Evolutionary conservation across 2,113 vertebrate species (phyloP).

Genomic region (Epinephelus lanceolatus): DNA sequence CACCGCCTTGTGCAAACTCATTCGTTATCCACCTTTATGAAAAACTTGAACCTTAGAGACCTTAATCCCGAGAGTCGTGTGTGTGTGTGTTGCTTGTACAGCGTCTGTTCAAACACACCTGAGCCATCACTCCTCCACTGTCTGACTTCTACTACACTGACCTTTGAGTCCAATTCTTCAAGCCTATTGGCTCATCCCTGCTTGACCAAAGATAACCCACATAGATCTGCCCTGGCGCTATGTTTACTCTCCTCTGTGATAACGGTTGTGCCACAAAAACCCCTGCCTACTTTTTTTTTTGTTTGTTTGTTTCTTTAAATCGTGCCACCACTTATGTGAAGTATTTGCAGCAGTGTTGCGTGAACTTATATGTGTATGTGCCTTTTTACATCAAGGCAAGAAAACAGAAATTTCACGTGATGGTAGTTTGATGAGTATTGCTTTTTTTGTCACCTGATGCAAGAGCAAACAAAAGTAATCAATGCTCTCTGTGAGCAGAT

Average conservation of each 20-base stretch:
- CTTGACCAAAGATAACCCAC: conserved; percentile 85
- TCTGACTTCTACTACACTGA: conserved; percentile 56
- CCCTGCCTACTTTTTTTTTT: conserved; percentile 36
- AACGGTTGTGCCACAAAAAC: conserved; percentile 64
- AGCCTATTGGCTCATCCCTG: conserved; percentile 63
- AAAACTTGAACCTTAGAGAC: conserved; percentile 69
- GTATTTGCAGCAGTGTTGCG: conserved; percentile 64
- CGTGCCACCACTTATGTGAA: conserved; percentile 67
- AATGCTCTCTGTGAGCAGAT: conserved; percentile 64
- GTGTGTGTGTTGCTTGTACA: conserved; percentile 15
- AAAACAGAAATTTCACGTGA: not conserved
- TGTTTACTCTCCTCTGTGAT: conserved; percentile 76
- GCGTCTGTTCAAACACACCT: conserved; percentile 57
- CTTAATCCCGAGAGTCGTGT: conserved; percentile 28
- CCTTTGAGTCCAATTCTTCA: conserved; percentile 66
- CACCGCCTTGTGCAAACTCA: conserved; percentile 48
- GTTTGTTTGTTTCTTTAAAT: not conserved
- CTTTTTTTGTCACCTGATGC: conserved; percentile 43
- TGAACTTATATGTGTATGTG: conserved; percentile 47
- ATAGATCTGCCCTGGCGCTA: conserved; percentile 63
- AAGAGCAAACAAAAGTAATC: conserved; percentile 57
- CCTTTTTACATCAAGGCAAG: conserved; percentile 70
- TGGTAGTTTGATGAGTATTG: conserved; percentile 54
- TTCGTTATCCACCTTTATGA: conserved; percentile 26
- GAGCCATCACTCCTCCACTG: conserved; percentile 53